Conservation (phyloP, 1,140 invertebrate genomes). For the Lordiphosa stackelbergi region DNA sequence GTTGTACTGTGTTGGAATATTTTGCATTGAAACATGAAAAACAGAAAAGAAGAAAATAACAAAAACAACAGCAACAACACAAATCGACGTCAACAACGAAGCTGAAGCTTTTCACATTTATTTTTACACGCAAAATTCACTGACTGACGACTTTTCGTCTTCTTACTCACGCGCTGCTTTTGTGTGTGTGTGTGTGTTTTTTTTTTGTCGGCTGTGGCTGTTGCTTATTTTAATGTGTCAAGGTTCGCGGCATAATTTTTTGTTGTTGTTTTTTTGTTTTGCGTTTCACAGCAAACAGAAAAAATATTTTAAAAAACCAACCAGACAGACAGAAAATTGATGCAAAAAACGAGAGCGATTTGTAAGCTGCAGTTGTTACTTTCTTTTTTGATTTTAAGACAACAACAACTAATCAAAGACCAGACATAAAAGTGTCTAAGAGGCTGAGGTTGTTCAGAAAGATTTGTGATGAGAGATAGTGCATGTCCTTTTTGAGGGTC, state of each 20-base stretch:
- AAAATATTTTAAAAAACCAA: constrained; percentile 31
- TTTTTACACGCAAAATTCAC: constrained; percentile 70
- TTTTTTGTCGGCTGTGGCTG: constrained; percentile 24
- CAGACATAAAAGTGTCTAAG: background rate
- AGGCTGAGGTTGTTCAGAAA: background rate
- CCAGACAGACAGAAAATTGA: constrained; percentile 1
- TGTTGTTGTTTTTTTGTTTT: constrained; percentile 29
- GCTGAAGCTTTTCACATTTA: constrained; percentile 63
- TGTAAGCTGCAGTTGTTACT: constrained; percentile 28
- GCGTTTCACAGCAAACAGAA: constrained; percentile 53
- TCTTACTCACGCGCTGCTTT: constrained; percentile 36
- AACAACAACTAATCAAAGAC: constrained; percentile 3
- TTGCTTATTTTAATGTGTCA: constrained; percentile 72
- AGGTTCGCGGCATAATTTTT: constrained; percentile 72
- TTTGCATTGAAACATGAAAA: constrained; percentile 63
- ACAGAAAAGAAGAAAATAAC: constrained; percentile 44
- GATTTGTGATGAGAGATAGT: too few relatives aligned
- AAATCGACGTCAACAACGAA: constrained; percentile 17
- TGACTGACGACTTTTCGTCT: constrained; percentile 27
- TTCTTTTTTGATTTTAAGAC: constrained; percentile 21
- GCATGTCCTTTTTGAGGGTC: too few relatives aligned
- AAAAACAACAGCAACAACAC: constrained; percentile 19
- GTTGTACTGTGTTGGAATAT: constrained; percentile 42
- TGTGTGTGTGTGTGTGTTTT: too few relatives aligned
- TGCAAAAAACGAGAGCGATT: constrained; percentile 13